phyloP scores from a whole-genome alignment of 2,797 vertebrate genomes.

The Pyrocephalus nanus region DNA sequence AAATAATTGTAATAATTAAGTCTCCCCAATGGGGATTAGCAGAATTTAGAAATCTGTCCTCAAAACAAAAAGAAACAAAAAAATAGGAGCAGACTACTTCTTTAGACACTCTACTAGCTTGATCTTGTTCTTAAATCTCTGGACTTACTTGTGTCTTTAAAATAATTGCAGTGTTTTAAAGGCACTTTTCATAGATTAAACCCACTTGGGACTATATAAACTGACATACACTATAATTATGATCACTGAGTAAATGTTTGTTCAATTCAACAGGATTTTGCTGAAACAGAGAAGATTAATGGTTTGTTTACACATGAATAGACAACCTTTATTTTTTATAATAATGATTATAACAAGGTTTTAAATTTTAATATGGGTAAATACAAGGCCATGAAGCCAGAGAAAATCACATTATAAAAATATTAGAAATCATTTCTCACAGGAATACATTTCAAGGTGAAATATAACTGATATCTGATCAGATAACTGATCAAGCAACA shows the following conservation, averaged over 20 bases:
- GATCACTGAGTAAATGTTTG: constrained; percentile 42
- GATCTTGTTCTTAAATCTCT: not conserved
- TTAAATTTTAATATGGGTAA: not conserved
- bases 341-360: not conserved
- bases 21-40: not conserved
- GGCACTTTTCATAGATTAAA: not conserved
- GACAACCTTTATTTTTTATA: not conserved
- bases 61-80: not conserved
- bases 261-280: constrained; percentile 33
- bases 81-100: not conserved
- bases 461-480: not conserved
- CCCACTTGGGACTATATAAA: not conserved
- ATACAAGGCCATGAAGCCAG: not conserved
- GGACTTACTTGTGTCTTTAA: not conserved
- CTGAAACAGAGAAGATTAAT: constrained; percentile 35
- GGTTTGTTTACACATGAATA: constrained; percentile 39
- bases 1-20: not conserved
- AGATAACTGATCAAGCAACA: not conserved
- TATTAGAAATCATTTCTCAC: not conserved
- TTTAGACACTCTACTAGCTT: not conserved
- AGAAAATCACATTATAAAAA: not conserved
- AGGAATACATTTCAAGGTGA: not conserved
- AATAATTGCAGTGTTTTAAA: constrained; percentile 27
- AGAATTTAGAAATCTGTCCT: not conserved
- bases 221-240: constrained; percentile 19